Conservation (phyloP, 2,888 invertebrate species). For the Drosophila differens region DNA sequence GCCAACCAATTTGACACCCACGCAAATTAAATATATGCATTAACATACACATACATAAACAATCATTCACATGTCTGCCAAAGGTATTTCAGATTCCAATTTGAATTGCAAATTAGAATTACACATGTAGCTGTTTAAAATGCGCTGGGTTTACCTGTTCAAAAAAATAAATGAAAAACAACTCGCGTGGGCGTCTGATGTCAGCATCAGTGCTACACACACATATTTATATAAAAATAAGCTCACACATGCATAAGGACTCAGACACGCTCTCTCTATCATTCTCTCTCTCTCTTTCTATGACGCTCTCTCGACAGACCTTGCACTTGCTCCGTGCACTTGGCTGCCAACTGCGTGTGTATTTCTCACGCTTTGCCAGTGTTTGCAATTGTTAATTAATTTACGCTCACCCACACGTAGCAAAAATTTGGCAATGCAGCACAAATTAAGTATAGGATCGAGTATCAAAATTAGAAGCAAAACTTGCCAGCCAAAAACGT, state of each 20-base stretch:
- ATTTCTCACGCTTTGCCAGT: conserved; percentile 34
- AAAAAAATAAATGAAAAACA: conserved; percentile 1
- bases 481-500: conserved; percentile 21
- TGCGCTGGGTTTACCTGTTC: conserved; percentile 3
- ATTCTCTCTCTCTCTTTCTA: conserved; percentile 12
- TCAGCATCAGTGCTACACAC: conserved; percentile 37
- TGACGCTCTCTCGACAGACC: conserved; percentile 48
- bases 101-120: conserved; percentile 57
- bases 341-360: conserved; percentile 39
- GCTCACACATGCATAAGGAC: conserved; percentile 51
- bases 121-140: conserved; percentile 10
- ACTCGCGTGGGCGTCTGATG: conserved; percentile 46
- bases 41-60: not conserved
- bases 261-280: conserved; percentile 17
- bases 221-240: conserved; percentile 2
- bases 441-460: conserved; percentile 25
- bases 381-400: conserved; percentile 57
- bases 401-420: conserved; percentile 36
- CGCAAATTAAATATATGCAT: conserved; percentile 26
- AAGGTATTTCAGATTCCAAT: conserved; percentile 41
- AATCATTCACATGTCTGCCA: conserved; percentile 15
- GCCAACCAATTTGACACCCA: conserved; percentile 23
- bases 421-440: conserved; percentile 40
- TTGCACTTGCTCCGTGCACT: conserved; percentile 66
- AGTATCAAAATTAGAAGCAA: conserved; percentile 23